Evolutionary conservation across 2,888 invertebrate species (phyloP), one percentile per base, ranked within the genome.

Genomic region (Archips crataeganus): DNA sequence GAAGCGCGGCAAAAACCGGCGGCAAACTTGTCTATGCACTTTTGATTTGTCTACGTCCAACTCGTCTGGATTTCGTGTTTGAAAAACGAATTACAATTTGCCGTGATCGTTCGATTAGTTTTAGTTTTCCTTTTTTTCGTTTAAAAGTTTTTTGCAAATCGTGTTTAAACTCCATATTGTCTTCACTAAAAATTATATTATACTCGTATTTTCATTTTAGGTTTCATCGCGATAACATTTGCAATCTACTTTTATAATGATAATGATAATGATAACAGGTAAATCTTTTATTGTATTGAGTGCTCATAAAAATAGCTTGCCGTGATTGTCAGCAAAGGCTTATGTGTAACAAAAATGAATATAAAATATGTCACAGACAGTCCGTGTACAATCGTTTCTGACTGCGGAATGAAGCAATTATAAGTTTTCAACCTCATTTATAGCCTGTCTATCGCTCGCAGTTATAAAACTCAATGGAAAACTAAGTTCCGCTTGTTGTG

Each of bases 371-470:
- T 79, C 81, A 84, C 82, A 83, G 86, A 84, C 85, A 84, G 80
- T 80, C 80, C 82, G 80, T 85, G 85, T 85, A 86, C 87, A 85
- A 85, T 84, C 85, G 81, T 82, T 81, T 82, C 76, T 81, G 85
- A 87, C 87, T 88, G 87, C 88, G 88, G 90, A 93, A 94, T 93
- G 90, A 92, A 93, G 93, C 93, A 93, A 93, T 94, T 94, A 93
- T 92, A 94, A 93, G 92, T 94, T 93, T 80, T 87, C 88, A 87
- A 89, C 86, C 88, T 91, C 92, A 91, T 93, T 93, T 93, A 94
- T 94, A 90, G 90, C 91, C 86, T 90, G 91, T 91, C 92, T 92
- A 92, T 93, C 91, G 91, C 85, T 87, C 81, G 84, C 85, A 84
- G 89, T 90, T 89, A 89, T 91, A 92, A 91, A 91, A 92, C 87